These are phyloP conservation scores for Ectemnius lituratus DNA, from an alignment of 2,888 invertebrate genomes.

Conservation along the genomic window DNA sequence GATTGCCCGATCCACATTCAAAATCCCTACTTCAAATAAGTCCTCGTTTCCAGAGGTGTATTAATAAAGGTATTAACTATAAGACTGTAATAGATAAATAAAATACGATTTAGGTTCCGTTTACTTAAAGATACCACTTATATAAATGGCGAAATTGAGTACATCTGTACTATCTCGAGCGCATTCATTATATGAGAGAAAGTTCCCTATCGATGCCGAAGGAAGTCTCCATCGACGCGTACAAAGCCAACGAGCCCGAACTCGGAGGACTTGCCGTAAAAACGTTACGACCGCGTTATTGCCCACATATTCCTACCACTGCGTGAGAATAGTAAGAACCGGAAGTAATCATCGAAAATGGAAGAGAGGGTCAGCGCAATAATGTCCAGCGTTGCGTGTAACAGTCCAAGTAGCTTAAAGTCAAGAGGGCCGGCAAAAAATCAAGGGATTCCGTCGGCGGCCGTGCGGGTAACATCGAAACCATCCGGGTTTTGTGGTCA, in stretches of 20 bases:
- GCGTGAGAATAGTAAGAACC: constrained; percentile 64
- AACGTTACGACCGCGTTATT: constrained; percentile 70
- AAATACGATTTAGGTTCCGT: no score
- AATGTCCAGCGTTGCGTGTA: constrained; percentile 11
- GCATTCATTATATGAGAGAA: constrained; percentile 17
- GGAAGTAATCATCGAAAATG: constrained; percentile 65
- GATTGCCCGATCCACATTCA: no score
- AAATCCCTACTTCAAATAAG: no score
- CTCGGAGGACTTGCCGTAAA: constrained; percentile 64
- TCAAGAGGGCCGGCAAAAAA: no score
- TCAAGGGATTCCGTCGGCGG: no score
- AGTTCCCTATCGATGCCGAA: constrained; percentile 35
- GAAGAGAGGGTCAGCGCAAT: constrained; percentile 53
- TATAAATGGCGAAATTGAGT: constrained; percentile 1
- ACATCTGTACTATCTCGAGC: neutral
- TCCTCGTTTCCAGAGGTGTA: no score
- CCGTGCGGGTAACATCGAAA: no score
- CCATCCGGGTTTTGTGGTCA: no score
- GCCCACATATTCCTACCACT: constrained; percentile 55
- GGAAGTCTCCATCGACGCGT: constrained; percentile 43
- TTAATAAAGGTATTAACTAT: no score
- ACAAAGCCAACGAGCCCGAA: constrained; percentile 37
- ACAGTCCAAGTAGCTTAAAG: neutral
- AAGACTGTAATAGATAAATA: no score
- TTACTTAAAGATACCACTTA: neutral